Conservation (phyloP, 2,113 vertebrate genomes). For the Saccopteryx leptura region DNA sequence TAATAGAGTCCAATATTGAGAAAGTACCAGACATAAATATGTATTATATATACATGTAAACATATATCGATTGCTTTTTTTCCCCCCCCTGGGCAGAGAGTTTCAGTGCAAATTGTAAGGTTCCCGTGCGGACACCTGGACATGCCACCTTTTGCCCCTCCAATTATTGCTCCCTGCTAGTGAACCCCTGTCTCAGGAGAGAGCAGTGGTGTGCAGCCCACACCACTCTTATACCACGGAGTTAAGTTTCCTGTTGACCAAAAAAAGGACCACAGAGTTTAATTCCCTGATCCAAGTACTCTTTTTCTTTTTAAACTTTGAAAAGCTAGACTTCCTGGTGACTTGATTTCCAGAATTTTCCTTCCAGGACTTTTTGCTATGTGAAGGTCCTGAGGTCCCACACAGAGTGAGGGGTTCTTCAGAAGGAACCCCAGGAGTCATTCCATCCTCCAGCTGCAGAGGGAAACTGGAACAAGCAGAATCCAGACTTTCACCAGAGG, state of each 20-base stretch:
- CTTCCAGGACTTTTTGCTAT: neutral
- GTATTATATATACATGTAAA: neutral
- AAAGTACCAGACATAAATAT: neutral
- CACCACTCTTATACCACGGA: rapidly evolving
- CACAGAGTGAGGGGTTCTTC: rapidly evolving
- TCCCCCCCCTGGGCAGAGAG: neutral
- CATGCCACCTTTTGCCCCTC: neutral
- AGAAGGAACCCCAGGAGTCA: neutral
- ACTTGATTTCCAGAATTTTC: neutral
- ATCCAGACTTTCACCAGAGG: slow-evolving; percentile 74
- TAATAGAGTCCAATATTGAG: neutral
- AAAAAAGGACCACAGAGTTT: neutral
- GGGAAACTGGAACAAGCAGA: neutral
- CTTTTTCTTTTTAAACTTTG: neutral
- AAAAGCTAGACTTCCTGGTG: neutral
- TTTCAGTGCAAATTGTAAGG: neutral
- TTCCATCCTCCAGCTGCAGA: neutral
- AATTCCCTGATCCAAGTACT: neutral
- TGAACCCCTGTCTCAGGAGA: neutral
- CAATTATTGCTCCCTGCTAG: rapidly evolving
- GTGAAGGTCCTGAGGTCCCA: neutral
- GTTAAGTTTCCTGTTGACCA: neutral
- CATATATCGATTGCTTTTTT: neutral
- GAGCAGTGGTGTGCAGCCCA: neutral
- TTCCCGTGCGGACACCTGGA: neutral